phyloP scores from a whole-genome alignment of 1,140 invertebrate species.

The Lepeophtheirus salmonis region DNA sequence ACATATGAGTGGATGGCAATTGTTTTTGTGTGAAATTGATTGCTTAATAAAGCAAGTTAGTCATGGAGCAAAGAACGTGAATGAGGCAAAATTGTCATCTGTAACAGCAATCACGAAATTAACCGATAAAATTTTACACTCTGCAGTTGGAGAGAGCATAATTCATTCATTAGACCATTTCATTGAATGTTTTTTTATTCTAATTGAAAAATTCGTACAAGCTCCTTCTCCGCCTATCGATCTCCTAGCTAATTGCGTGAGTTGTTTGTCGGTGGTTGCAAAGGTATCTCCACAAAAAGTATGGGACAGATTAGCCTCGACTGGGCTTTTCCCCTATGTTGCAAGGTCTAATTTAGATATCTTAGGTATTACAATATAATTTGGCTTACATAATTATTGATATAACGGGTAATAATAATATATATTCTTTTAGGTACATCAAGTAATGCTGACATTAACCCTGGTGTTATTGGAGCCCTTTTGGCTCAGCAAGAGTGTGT shows the following conservation, averaged over 20 bases:
- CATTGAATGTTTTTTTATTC: neutral
- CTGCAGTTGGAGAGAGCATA: neutral
- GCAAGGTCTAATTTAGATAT: neutral
- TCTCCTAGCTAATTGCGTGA: neutral
- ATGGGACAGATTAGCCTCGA: neutral
- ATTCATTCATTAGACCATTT: neutral
- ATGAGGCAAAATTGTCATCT: neutral
- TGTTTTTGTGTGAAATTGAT: neutral
- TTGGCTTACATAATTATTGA: neutral
- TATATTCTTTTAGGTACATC: neutral
- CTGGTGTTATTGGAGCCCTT: slow-evolving; percentile 15
- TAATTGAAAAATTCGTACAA: slow-evolving; percentile 1
- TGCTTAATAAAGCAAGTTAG: neutral
- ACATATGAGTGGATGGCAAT: neutral
- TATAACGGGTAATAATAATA: neutral
- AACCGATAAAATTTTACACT: neutral
- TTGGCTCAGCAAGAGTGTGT: slow-evolving; percentile 18
- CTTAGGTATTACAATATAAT: neutral
- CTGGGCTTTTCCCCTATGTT: neutral
- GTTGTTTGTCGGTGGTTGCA: neutral
- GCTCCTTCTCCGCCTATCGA: neutral
- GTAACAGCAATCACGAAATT: neutral
- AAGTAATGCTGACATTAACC: neutral
- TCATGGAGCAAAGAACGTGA: neutral
- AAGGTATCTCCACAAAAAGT: neutral